Base-by-base conservation (phyloP, 2,113 vertebrate species). In the Trogon melanurus region DNA sequence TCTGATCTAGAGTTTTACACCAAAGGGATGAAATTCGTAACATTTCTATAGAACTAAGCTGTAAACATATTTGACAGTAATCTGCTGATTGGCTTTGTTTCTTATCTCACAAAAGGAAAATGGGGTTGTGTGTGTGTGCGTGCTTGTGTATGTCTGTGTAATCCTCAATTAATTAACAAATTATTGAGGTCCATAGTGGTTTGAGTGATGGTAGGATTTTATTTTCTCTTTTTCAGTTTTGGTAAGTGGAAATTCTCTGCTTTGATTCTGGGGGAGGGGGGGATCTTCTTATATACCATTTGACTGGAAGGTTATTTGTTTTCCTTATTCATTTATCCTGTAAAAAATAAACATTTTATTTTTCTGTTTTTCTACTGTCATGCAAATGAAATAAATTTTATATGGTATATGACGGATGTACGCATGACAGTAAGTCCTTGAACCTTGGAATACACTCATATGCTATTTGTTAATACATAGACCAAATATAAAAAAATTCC, bases 151-250 rank as follows among this genome's bases (percentile, higher is more conserved):
- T 11, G 61, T 54, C 15, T 34, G 6, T 72, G 73, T 95, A 96
- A 97, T 96, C 90, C 85, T 96, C 89, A 96, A 95, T 96, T 97
- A 97, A 97, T 97, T 96, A 95, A 83, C 56, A 97, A 95, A 97
- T 96, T 96, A 90, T 85, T 96, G 80, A 96, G 62, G 71, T 90
- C 86, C 48, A 62, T 50, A 79, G 64, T 88, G 62, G 45, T 85
- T 95, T 89, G 90, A 94, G 47, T 79, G 57, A 56, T 96, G 54
- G 47, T 70, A 90, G 85, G 41, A 79, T 91, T 92, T 94, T 88
- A 22, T 95, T 84, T 97, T 96, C n/a, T 36, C 47, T 58, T 70
- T 72, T 64, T 73, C 74, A 45, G 30, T 44, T 83, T 95, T 70
- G 32, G 34, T 18, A 93, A 89, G 48, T 62, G 16, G 25, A 81